Percentiles rank a stretch among this genome's conserved stretches.
Conservation (phyloP, 2,797 vertebrate genomes). For the Clamator glandarius region DNA sequence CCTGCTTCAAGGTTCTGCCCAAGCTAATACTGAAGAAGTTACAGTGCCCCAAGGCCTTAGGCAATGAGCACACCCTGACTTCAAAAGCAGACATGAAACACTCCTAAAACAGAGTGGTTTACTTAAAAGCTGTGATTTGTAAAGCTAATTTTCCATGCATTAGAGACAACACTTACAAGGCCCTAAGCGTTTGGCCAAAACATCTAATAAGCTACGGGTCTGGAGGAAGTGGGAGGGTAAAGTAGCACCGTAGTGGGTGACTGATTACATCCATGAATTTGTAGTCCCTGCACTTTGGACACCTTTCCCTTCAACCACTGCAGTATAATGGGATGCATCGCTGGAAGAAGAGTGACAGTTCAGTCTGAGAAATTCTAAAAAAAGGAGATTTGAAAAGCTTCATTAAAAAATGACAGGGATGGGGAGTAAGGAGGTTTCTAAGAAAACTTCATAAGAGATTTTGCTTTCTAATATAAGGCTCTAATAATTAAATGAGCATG, state of each 20-base stretch:
- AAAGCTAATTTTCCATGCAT: not conserved
- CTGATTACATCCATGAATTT: not conserved
- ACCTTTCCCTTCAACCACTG: not conserved
- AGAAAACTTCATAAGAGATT: not conserved
- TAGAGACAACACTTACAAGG: not conserved
- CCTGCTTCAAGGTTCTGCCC: not conserved
- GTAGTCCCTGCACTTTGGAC: not conserved
- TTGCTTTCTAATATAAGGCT: slow-evolving; percentile 9
- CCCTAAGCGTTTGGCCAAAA: not conserved
- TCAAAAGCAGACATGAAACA: not conserved
- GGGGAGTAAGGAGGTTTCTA: not conserved
- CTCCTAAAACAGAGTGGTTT: not conserved
- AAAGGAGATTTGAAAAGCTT: not conserved
- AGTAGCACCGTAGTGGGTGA: not conserved
- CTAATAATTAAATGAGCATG: slow-evolving; percentile 33
- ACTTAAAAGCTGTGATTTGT: not conserved
- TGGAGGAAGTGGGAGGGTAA: not conserved
- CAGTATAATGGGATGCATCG: not conserved
- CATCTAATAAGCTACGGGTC: not conserved
- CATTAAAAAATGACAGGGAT: slow-evolving; percentile 1
- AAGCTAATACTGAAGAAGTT: not conserved
- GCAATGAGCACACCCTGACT: not conserved
- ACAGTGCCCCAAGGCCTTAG: not conserved
- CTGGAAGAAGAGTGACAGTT: not conserved
- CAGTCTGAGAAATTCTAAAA: not conserved